Conservation (phyloP, 2,113 vertebrate genomes). For the Penelope pileata region DNA sequence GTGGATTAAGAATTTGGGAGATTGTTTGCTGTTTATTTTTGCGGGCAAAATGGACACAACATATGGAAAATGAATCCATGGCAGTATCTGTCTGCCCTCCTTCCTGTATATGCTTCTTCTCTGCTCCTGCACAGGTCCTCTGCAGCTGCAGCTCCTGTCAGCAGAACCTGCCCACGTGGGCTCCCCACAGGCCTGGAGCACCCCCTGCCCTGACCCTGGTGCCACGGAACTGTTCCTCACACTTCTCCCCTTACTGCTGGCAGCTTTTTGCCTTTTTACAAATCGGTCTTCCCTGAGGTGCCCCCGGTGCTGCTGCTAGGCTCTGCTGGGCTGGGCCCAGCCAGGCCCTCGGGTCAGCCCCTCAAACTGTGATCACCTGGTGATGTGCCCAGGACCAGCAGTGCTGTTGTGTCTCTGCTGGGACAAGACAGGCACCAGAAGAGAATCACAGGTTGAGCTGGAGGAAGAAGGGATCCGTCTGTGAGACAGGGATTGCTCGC, state of each 20-base stretch:
- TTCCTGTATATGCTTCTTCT: not conserved
- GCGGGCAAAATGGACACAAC: not conserved
- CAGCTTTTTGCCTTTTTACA: not conserved
- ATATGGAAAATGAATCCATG: not conserved
- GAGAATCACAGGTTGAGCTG: not conserved
- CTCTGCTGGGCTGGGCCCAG: no score
- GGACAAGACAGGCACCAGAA: not conserved
- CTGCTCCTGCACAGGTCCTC: not conserved
- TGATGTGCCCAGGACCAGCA: not conserved
- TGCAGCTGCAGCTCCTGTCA: not conserved
- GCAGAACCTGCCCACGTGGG: not conserved
- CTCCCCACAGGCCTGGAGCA: not conserved
- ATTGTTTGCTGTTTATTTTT: not conserved
- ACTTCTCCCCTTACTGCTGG: not conserved
- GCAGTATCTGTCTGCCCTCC: not conserved
- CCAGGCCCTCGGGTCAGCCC: not conserved
- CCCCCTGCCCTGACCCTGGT: not conserved
- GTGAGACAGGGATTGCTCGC: accelerated
- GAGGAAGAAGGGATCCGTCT: not conserved
- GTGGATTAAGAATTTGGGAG: not conserved
- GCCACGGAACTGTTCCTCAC: not conserved
- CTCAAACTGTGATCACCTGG: not conserved
- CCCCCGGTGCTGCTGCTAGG: not conserved
- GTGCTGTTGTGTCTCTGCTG: not conserved
- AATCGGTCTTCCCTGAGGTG: not conserved